Conservation (phyloP, 2,888 invertebrate genomes). For the Chironomus tentans region DNA sequence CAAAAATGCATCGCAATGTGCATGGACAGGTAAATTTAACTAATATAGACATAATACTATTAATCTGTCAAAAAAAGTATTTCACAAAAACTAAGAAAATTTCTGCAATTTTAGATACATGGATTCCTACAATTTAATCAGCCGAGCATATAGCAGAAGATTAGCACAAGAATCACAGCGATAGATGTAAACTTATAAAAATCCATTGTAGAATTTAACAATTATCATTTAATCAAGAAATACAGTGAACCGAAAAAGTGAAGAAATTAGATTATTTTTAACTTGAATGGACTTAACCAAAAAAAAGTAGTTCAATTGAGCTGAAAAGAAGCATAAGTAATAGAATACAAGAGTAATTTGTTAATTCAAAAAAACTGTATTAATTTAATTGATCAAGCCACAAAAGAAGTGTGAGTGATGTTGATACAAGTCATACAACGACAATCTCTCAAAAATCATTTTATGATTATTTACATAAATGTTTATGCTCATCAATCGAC, state of each 20-base stretch:
- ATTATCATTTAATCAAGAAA: not conserved
- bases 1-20: conserved; percentile 97
- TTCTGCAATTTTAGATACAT: conserved; percentile 59
- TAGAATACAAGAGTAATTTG: no score
- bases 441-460: not conserved
- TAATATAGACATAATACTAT: not conserved
- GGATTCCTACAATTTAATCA: conserved; percentile 92
- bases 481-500: no score
- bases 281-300: not conserved
- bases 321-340: no score
- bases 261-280: not conserved
- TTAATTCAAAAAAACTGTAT: not conserved
- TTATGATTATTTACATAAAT: not conserved
- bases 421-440: no score
- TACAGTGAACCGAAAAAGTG: not conserved
- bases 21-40: conserved; percentile 57
- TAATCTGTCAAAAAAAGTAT: not conserved
- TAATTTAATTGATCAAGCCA: no score
- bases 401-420: no score
- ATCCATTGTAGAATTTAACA: not conserved
- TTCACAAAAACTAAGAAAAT: not conserved
- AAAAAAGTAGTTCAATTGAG: not conserved
- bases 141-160: conserved; percentile 76
- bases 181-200: not conserved
- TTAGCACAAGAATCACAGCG: conserved; percentile 60